phyloP scores from a whole-genome alignment of 1,140 invertebrate genomes.

The Papilio machaon region DNA sequence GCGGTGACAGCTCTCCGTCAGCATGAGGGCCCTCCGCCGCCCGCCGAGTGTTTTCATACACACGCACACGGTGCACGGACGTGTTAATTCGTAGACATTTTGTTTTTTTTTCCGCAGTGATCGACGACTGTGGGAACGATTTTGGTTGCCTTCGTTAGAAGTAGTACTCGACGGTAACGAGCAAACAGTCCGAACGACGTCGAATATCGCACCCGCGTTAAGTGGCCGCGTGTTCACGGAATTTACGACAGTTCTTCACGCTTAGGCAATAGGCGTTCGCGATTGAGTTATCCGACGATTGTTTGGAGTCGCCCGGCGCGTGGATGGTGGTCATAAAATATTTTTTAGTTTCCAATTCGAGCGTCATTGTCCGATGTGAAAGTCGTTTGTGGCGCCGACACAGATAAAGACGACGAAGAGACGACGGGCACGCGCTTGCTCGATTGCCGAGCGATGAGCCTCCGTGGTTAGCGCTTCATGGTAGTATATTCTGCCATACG shows the following conservation, averaged over 20 bases:
- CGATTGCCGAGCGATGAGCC: slow-evolving; percentile 45
- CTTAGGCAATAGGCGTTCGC: slow-evolving; percentile 60
- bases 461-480: slow-evolving; percentile 59
- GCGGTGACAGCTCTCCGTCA: slow-evolving; percentile 75
- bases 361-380: slow-evolving; percentile 77
- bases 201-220: slow-evolving; percentile 72
- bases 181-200: slow-evolving; percentile 73
- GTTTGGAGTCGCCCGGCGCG: slow-evolving; percentile 50
- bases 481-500: slow-evolving; percentile 55
- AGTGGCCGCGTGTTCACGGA: slow-evolving; percentile 66
- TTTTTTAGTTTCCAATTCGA: slow-evolving; percentile 78
- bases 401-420: slow-evolving; percentile 72
- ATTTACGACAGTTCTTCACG: slow-evolving; percentile 69
- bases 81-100: slow-evolving; percentile 81
- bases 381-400: slow-evolving; percentile 78
- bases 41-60: slow-evolving; percentile 79
- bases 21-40: slow-evolving; percentile 70
- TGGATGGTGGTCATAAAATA: slow-evolving; percentile 71
- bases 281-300: slow-evolving; percentile 58
- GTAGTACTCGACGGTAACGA: slow-evolving; percentile 74
- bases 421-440: slow-evolving; percentile 57
- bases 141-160: slow-evolving; percentile 76
- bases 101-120: slow-evolving; percentile 76
- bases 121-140: slow-evolving; percentile 80
- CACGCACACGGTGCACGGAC: slow-evolving; percentile 75